Evolutionary conservation across 2,888 invertebrate genomes (phyloP), one percentile per base, ranked within the genome.

Genomic region (Cryptus armator): DNA sequence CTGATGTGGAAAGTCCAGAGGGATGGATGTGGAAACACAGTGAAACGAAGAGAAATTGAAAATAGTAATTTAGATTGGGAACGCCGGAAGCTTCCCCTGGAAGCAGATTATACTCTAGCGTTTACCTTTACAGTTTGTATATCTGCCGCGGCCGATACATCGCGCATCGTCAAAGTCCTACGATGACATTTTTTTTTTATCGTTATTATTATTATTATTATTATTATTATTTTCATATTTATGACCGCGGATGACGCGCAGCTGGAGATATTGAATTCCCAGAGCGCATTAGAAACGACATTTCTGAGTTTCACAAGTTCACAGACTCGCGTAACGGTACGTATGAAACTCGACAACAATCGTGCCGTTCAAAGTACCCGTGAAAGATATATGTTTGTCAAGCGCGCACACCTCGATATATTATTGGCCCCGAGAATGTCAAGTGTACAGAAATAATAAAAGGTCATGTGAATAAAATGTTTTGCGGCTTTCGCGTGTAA

Each of bases 11-110:
- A 71, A 62, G 81, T 71, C 43, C 62, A 66, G 59, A 74, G 44
- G 76, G 85, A 83, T 75, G 83, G 83, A 86, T 76, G 86, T 78
- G 70, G 83, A 67, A 71, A 85, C 86, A 68, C 77, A 77, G 76
- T 83, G 85, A 86, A 87, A 79, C 53, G 66, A 80, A 86, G 85
- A 84, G 83, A 72, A 75, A 88, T 85, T 87, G 86, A 81, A 87
- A 86, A 86, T 87, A 81, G 70, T 70, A 56, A 75, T 76, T 70
- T 59, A 79, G 75, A 88, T 89, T 89, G 86, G 68, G n/a, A 62
- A 86, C 19, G 14, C 12, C 10, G 59, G 10, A 43, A 66, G 19
- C 29, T 56, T 53, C 19, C 12, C 46, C 44, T 9, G 44, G 12
- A 3, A 32, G 51, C 46, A 32, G 14, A 72, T 71, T 37, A 79